Percentiles rank a stretch among this genome's conserved stretches.
Conservation (phyloP, 2,888 invertebrate genomes). For the Koerneria pararmatus region DNA sequence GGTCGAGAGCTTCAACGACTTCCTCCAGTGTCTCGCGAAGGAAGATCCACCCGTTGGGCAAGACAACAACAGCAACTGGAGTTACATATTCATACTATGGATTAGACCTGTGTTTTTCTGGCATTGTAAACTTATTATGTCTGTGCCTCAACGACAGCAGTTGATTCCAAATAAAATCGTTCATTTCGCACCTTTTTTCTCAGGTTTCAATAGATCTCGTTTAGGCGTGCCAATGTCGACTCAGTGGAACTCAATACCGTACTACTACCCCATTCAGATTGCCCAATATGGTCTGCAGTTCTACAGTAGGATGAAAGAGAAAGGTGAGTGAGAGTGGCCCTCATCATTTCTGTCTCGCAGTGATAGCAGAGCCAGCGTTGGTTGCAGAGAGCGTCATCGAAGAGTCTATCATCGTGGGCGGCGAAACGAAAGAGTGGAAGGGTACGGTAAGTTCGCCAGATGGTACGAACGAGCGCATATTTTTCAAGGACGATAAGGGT, state of each 20-base stretch:
- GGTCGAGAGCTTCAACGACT: too few species aligned
- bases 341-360: background rate
- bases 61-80: too few species aligned
- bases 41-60: too few species aligned
- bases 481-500: conserved; percentile 10
- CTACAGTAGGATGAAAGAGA: conserved; percentile 73
- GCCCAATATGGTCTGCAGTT: conserved; percentile 96
- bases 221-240: conserved; percentile 82
- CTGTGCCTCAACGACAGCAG: too few species aligned
- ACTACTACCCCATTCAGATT: conserved; percentile 96
- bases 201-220: too few species aligned
- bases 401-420: conserved; percentile 5
- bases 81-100: too few species aligned
- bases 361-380: background rate
- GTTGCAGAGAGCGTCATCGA: too few species aligned
- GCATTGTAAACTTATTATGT: too few species aligned
- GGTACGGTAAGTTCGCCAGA: conserved; percentile 11
- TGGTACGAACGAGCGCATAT: conserved; percentile 16
- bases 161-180: too few species aligned
- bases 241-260: conserved; percentile 91
- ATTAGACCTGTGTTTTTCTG: too few species aligned
- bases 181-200: too few species aligned
- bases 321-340: conserved; percentile 28
- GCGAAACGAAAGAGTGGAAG: conserved; percentile 20
- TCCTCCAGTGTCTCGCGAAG: too few species aligned